These are phyloP conservation scores for Meda fulgida DNA, from an alignment of 2,797 vertebrate genomes.

Conservation along the genomic window DNA sequence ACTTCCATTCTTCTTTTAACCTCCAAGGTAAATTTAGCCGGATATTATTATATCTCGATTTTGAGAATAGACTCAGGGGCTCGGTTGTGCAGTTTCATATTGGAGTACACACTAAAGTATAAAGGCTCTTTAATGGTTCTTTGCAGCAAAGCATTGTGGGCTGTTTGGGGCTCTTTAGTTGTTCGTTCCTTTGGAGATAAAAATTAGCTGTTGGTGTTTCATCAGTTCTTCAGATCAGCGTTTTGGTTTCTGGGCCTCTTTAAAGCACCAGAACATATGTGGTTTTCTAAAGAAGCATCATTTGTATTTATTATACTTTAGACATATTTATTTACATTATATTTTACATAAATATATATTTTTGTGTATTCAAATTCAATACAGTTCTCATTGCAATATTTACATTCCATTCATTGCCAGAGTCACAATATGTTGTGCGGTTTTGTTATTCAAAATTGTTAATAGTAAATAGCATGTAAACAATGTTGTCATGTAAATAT, in stretches of 20 bases:
- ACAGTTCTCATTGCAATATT: neutral
- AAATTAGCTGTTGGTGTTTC: neutral
- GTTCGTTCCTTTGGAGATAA: neutral
- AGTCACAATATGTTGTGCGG: neutral
- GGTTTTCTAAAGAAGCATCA: neutral
- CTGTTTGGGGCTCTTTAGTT: neutral
- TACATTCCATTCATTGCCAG: neutral
- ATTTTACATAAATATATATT: neutral
- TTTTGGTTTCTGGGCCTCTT: neutral
- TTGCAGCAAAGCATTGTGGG: neutral
- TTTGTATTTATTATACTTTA: neutral
- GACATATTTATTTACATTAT: neutral
- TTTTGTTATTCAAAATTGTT: neutral
- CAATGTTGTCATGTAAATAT: neutral
- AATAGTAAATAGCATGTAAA: neutral
- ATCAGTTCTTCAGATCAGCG: neutral
- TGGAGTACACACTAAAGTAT: neutral
- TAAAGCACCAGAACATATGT: neutral
- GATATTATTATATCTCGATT: constrained; percentile 29
- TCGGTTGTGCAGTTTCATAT: constrained; percentile 7
- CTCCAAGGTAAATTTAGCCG: constrained; percentile 22
- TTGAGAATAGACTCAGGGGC: constrained; percentile 25
- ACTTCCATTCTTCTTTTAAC: constrained; percentile 36
- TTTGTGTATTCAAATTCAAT: neutral
- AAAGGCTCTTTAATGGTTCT: neutral